Evolutionary conservation across 30 jellyfish, hydroid and myxozoan species (phyloP).

Genomic region (Mastigias papua): DNA sequence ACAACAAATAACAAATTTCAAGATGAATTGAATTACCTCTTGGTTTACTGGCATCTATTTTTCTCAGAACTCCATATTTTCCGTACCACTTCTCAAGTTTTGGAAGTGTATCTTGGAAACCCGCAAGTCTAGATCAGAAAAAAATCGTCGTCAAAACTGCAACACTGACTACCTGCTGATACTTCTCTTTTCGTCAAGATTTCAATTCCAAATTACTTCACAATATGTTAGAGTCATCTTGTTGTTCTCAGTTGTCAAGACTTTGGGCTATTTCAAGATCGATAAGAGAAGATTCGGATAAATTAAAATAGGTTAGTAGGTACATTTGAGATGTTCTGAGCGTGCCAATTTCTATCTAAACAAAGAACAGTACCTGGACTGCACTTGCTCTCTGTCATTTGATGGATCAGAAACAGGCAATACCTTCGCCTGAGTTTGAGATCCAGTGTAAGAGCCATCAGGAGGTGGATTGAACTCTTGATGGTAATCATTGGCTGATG

Average conservation of each 20-base stretch:
- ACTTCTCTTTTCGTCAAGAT: no score
- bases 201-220: no score
- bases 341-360: neutral
- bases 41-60: conserved; percentile 70
- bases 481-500: conserved; percentile 83
- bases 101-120: conserved; percentile 92
- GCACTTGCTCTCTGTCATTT: conserved; percentile 92
- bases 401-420: conserved; percentile 85
- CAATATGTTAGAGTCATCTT: no score
- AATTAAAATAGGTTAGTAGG: no score
- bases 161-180: no score
- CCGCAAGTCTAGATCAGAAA: conserved; percentile 58
- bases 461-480: conserved; percentile 96
- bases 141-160: no score
- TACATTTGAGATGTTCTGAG: no score
- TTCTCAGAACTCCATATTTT: conserved; percentile 69
- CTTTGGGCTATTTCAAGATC: no score
- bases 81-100: conserved; percentile 95
- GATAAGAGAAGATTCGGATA: no score
- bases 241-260: no score
- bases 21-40: conserved; percentile 52
- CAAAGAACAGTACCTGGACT: conserved; percentile 74
- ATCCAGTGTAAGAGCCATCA: conserved; percentile 86
- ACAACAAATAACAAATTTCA: neutral
- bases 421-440: conserved; percentile 63